phyloP scores from a whole-genome alignment of 1,140 invertebrate genomes.

The Telenomus remus region DNA sequence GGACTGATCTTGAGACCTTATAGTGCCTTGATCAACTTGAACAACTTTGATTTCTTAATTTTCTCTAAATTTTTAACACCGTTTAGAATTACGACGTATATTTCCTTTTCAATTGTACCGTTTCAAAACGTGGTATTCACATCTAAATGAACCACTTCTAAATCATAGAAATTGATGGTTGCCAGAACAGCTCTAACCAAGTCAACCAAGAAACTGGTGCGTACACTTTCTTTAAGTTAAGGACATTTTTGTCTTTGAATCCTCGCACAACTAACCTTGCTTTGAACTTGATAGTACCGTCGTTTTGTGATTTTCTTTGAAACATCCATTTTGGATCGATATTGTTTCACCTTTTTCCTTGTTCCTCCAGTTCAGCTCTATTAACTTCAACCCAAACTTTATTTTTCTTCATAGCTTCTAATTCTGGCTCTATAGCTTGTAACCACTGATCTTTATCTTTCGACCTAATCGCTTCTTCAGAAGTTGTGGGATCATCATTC shows the following conservation, averaged over 20 bases:
- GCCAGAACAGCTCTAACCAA: neutral
- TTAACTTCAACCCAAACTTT: neutral
- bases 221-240: neutral
- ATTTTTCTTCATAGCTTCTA: neutral
- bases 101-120: conserved; percentile 62
- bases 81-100: conserved; percentile 66
- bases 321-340: neutral
- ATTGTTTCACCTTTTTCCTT: neutral
- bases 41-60: conserved; percentile 37
- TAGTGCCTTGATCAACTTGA: conserved; percentile 63
- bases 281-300: neutral
- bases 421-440: neutral
- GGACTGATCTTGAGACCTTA: conserved; percentile 71
- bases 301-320: neutral
- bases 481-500: neutral
- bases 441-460: neutral
- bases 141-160: conserved; percentile 48
- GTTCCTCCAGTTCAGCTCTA: neutral
- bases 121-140: conserved; percentile 69
- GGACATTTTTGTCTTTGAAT: neutral
- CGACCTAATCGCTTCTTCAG: neutral
- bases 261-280: neutral
- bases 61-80: conserved; percentile 7
- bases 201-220: neutral
- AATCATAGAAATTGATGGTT: neutral